Evolutionary conservation across 1,140 invertebrate species (phyloP).

Genomic region (Bathynomus jamesi): DNA sequence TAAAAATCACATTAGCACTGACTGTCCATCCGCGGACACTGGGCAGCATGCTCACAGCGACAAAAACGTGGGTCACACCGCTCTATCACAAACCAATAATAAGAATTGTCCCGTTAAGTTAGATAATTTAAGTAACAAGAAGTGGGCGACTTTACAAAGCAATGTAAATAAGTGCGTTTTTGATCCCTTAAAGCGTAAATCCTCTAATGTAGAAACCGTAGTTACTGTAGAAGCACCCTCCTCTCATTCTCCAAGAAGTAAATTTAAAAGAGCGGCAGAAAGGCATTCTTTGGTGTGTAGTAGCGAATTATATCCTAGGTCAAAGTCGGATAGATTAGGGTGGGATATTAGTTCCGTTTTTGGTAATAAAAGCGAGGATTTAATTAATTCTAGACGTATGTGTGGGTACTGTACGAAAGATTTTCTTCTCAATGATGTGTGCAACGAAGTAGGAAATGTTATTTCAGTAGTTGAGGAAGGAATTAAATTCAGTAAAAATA

Average conservation of each 20-base stretch:
- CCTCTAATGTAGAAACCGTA: neutral
- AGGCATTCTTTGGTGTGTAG: too few species aligned
- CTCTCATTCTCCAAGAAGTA: too few species aligned
- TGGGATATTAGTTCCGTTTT: too few species aligned
- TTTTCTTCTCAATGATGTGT: neutral
- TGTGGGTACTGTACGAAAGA: neutral
- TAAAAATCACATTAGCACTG: neutral
- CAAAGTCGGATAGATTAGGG: too few species aligned
- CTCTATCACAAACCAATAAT: neutral
- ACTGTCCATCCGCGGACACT: neutral
- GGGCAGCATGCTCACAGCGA: neutral
- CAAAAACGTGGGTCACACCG: neutral
- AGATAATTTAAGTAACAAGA: too few species aligned
- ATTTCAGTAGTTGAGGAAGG: neutral
- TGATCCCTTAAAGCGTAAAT: neutral
- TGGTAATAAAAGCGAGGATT: neutral
- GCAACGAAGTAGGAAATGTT: neutral
- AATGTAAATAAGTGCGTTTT: neutral
- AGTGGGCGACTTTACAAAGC: neutral
- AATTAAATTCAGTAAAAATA: neutral
- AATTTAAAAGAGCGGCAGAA: too few species aligned
- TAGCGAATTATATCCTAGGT: too few species aligned
- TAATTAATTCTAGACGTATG: neutral
- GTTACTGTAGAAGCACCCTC: neutral
- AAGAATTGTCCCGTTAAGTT: too few species aligned